Evolutionary conservation across 2,888 invertebrate genomes (phyloP).

Genomic region (Pasiphila rectangulata): DNA sequence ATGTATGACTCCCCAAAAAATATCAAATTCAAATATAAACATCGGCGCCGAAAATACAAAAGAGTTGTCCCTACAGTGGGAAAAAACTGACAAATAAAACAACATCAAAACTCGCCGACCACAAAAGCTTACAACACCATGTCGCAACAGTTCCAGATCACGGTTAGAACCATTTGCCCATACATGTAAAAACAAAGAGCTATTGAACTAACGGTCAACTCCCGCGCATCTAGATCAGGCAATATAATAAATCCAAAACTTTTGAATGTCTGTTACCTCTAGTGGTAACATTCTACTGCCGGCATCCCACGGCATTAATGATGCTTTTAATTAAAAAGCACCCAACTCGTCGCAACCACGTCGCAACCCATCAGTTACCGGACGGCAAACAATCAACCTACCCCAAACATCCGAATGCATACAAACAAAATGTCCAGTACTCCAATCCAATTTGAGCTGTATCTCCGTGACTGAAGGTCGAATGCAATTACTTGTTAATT

Average conservation of each 20-base stretch:
- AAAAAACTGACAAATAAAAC: not conserved
- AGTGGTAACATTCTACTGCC: too few relatives aligned
- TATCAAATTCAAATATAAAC: not conserved
- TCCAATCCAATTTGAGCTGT: conserved; percentile 1
- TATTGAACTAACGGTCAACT: conserved; percentile 20
- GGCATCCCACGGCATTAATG: too few relatives aligned
- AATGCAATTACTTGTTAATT: conserved; percentile 2
- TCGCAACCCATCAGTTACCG: too few relatives aligned
- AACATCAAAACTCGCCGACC: conserved; percentile 4
- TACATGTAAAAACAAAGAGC: conserved; percentile 19
- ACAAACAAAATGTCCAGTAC: not conserved
- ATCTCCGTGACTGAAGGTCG: not conserved
- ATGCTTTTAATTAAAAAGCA: too few relatives aligned
- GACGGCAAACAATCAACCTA: too few relatives aligned
- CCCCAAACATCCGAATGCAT: not conserved
- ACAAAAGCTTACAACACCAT: conserved; percentile 8
- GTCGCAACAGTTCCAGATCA: conserved; percentile 11
- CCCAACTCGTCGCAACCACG: too few relatives aligned
- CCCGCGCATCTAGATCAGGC: conserved; percentile 21
- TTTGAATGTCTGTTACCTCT: too few relatives aligned
- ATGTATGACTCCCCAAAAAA: too few relatives aligned
- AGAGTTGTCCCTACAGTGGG: not conserved
- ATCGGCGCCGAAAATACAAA: too few relatives aligned
- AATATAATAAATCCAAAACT: conserved; percentile 5
- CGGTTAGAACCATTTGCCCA: conserved; percentile 10